phyloP scores from a whole-genome alignment of 2,797 vertebrate species.

The Sebastes reedi region DNA sequence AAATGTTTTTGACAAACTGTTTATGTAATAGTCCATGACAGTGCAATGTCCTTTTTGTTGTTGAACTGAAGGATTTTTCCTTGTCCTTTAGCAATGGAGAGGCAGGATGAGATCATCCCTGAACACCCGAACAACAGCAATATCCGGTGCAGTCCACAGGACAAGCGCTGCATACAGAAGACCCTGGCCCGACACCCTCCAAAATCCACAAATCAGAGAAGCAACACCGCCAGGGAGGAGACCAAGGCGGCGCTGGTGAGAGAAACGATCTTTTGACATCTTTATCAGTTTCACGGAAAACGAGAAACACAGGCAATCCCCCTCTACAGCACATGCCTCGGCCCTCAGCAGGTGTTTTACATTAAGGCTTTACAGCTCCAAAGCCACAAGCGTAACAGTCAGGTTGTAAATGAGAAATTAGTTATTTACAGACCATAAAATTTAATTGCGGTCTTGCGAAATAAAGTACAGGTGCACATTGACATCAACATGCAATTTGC shows the following conservation, averaged over 20 bases:
- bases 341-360: slow-evolving; percentile 56
- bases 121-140: slow-evolving; percentile 93
- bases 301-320: background rate
- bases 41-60: background rate
- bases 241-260: slow-evolving; percentile 86
- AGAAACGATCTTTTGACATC: slow-evolving; percentile 2
- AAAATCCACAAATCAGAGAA: slow-evolving; percentile 85
- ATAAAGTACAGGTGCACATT: slow-evolving; percentile 50
- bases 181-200: slow-evolving; percentile 82
- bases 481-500: slow-evolving; percentile 49
- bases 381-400: slow-evolving; percentile 41
- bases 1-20: background rate
- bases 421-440: slow-evolving; percentile 60
- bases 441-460: slow-evolving; percentile 54
- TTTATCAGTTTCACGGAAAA: slow-evolving; percentile 37
- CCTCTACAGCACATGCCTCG: background rate
- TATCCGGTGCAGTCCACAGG: slow-evolving; percentile 89
- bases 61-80: background rate
- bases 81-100: slow-evolving; percentile 74
- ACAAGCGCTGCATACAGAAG: slow-evolving; percentile 92
- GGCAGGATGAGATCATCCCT: slow-evolving; percentile 81
- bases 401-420: slow-evolving; percentile 61
- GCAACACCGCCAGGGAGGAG: slow-evolving; percentile 75
- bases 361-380: slow-evolving; percentile 51
- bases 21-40: background rate